Percentiles rank a stretch among this genome's conserved stretches.
Conservation (phyloP, 2,888 invertebrate genomes). For the Nemotelus pantherinus region DNA sequence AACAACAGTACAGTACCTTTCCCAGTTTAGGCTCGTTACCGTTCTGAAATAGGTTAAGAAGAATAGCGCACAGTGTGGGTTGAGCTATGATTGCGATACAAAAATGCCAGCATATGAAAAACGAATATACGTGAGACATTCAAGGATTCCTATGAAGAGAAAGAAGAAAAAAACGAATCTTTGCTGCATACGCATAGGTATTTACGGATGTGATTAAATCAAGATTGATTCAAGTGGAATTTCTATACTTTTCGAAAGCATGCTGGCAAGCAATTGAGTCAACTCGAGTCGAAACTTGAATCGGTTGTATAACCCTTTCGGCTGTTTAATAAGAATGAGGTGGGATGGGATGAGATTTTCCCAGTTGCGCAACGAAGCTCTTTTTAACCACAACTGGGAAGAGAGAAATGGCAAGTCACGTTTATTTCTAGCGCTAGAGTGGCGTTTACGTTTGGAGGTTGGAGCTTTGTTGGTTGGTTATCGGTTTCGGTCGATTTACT, state of each 20-base stretch:
- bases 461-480: conserved; percentile 1
- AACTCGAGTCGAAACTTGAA: neutral
- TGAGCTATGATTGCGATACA: too few species aligned
- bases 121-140: too few species aligned
- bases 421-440: neutral
- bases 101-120: too few species aligned
- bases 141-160: neutral
- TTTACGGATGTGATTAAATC: conserved; percentile 41
- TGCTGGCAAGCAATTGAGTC: conserved; percentile 1
- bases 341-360: neutral
- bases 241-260: neutral
- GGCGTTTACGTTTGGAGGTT: neutral
- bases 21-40: neutral
- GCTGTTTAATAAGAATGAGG: neutral
- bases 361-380: conserved; percentile 12
- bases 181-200: conserved; percentile 16
- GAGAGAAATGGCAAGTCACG: neutral
- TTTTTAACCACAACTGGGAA: neutral
- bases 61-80: neutral
- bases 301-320: conserved; percentile 13
- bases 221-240: conserved; percentile 43
- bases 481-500: conserved; percentile 37
- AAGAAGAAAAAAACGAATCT: neutral
- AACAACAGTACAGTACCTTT: neutral
- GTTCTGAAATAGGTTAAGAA: conserved; percentile 30